Base-by-base conservation (phyloP, 2,888 invertebrate species). In the Cetonia aurata region DNA sequence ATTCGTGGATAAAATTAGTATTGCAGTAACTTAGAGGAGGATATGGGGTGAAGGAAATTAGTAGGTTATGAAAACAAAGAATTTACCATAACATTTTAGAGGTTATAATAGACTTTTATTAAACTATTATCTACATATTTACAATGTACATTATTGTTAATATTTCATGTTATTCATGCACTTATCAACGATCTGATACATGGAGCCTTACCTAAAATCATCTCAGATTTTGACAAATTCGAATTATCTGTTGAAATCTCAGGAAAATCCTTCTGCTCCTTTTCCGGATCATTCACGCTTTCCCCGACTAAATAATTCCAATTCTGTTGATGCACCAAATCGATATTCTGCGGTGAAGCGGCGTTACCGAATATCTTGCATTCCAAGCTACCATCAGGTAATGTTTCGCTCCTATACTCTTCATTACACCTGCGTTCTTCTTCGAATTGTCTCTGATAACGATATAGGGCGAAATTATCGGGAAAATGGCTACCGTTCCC, bases 261-360 rank as follows among this genome's bases (percentile, higher is more conserved):
- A n/a, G 41, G 17, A 17, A 17, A 50, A 52, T 15, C 19, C 25
- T 69, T 69, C 50, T 25, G 10, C 13, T 42, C 42, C 15, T 67
- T 56, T 8, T 44, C 56, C 6, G 46, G 44, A 67, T 66, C 31
- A 8, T 13, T 15, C 25, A 15, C 37, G 15, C 42, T 53, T 15
- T 60, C 60, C 31, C 57, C 52, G n/a, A 10, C 17, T n/a, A 52
- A 19, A 33, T 31, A 69, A 42, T 57, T 48, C 60, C 69, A 69
- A 2, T 69, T 60, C 8, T 50, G 37, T 15, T 48, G 52, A 33
- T 48, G 59, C 15, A 48, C 25, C 25, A 25, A 25, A 1, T 25
- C 25, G 25, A 4, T 25, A 25, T 25, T 41, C 10, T 37, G 31
- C 44, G 56, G 9, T 19, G 46, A 15, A 15, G 48, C 17, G 13